These are phyloP conservation scores for Hemithea aestivaria DNA, from an alignment of 2,888 invertebrate species.

Conservation along the genomic window DNA sequence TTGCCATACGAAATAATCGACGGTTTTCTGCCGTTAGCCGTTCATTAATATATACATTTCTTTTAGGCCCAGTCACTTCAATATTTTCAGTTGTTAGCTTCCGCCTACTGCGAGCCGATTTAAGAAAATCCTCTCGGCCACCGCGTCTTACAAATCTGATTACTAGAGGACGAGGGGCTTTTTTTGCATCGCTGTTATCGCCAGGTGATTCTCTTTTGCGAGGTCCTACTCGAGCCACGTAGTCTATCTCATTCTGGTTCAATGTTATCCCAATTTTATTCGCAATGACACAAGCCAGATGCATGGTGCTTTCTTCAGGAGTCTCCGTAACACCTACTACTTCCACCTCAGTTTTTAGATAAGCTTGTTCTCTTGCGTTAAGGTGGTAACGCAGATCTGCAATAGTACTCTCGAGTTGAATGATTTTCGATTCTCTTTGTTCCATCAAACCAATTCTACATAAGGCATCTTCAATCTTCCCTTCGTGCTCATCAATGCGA, in stretches of 20 bases:
- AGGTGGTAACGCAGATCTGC: not conserved
- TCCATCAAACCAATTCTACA: no score
- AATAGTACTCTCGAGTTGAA: no score
- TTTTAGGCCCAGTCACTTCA: not conserved
- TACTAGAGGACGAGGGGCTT: not conserved
- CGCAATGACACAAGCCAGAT: not conserved
- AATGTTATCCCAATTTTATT: not conserved
- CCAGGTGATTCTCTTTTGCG: not conserved
- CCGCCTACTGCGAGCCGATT: not conserved
- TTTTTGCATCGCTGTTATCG: not conserved
- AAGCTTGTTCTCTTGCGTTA: not conserved
- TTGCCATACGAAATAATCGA: not conserved
- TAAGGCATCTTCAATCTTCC: no score
- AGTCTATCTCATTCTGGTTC: not conserved
- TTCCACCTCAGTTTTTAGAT: conserved; percentile 1
- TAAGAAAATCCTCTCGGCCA: not conserved
- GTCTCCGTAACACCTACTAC: not conserved
- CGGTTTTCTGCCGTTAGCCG: not conserved
- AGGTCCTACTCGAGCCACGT: not conserved
- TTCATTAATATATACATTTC: not conserved
- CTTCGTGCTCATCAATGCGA: no score
- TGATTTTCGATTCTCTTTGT: no score
- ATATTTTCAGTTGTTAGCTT: not conserved
- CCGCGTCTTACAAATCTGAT: not conserved
- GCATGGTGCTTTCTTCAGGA: conserved; percentile 1